Conservation (phyloP, 2,888 invertebrate genomes). For the Clitarchus hookeri region DNA sequence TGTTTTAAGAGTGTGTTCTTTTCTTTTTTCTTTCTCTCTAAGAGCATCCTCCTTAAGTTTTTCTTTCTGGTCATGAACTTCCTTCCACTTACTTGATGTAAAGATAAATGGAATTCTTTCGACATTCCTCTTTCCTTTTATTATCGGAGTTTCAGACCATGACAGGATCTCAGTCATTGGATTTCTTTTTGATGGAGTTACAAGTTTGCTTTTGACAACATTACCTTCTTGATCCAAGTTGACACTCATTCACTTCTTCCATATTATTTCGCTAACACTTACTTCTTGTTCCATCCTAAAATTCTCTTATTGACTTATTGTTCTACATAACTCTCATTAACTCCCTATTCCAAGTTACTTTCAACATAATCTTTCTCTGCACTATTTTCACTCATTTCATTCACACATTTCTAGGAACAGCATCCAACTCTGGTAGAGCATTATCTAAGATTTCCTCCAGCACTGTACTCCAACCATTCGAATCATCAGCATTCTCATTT, state of each 20-base stretch:
- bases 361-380: not conserved
- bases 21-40: too few relatives aligned
- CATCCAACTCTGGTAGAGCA: not conserved
- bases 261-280: not conserved
- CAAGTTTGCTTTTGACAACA: not conserved
- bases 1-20: too few relatives aligned
- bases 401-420: not conserved
- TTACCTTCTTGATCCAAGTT: constrained; percentile 3
- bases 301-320: not conserved
- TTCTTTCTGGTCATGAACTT: too few relatives aligned
- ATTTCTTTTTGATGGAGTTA: not conserved
- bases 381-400: not conserved
- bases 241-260: not conserved
- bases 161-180: not conserved
- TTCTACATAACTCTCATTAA: not conserved
- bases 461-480: not conserved
- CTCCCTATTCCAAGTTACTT: not conserved
- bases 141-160: constrained; percentile 16
- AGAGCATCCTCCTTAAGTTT: too few relatives aligned
- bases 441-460: not conserved
- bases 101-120: too few relatives aligned
- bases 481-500: not conserved
- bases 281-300: not conserved
- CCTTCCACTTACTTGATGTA: too few relatives aligned
- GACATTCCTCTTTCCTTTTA: not conserved